phyloP scores from a whole-genome alignment of 1,140 invertebrate species.

The Meloidogyne exigua region DNA sequence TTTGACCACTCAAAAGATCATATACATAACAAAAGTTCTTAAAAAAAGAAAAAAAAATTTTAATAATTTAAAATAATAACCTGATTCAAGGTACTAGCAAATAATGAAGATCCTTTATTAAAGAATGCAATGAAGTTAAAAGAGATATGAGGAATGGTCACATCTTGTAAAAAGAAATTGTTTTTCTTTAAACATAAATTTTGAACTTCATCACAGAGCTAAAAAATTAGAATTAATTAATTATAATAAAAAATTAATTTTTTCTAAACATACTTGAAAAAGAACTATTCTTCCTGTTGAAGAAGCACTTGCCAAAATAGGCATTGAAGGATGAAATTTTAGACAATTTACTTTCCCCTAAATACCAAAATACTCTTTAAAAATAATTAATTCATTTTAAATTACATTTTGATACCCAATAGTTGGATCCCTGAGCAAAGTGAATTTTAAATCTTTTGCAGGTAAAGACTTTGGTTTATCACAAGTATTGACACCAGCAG shows the following conservation, averaged over 20 bases:
- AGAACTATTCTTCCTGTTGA: slow-evolving; percentile 26
- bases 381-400: background rate
- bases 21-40: slow-evolving; percentile 44
- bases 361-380: slow-evolving; percentile 8
- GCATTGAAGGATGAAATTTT: slow-evolving; percentile 44
- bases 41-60: slow-evolving; percentile 32
- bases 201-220: slow-evolving; percentile 20
- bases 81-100: slow-evolving; percentile 31
- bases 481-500: slow-evolving; percentile 22
- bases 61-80: slow-evolving; percentile 20
- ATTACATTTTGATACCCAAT: slow-evolving; percentile 30
- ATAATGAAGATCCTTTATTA: slow-evolving; percentile 34
- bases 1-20: slow-evolving; percentile 34
- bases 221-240: slow-evolving; percentile 2
- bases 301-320: slow-evolving; percentile 39
- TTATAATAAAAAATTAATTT: slow-evolving; percentile 15
- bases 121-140: slow-evolving; percentile 38
- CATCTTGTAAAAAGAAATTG: slow-evolving; percentile 44
- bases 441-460: slow-evolving; percentile 29
- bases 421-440: slow-evolving; percentile 34
- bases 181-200: slow-evolving; percentile 27
- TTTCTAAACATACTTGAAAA: slow-evolving; percentile 35
- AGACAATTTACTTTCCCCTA: slow-evolving; percentile 31
- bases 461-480: slow-evolving; percentile 24
- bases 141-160: slow-evolving; percentile 30